A percentile compares a stretch with the other conserved stretches of the same genome.
Evolutionary conservation across 2,888 invertebrate species (phyloP).

Genomic region (Siphlonurus alternatus): DNA sequence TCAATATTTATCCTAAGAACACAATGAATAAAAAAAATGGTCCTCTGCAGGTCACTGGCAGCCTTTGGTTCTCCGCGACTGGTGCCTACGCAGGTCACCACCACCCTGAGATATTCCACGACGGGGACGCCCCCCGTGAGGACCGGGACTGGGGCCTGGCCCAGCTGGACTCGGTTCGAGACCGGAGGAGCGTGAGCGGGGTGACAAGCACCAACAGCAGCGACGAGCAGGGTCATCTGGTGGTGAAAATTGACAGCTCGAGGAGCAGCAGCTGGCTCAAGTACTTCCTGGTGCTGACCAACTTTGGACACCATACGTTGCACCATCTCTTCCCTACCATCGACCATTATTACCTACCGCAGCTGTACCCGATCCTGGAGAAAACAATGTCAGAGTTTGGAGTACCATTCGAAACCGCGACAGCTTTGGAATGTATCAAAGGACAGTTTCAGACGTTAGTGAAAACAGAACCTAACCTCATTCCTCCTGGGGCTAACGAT

Average conservation of each 20-base stretch:
- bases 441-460: slow-evolving; percentile 47
- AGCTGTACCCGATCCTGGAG: slow-evolving; percentile 42
- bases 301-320: slow-evolving; percentile 59
- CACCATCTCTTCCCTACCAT: slow-evolving; percentile 70
- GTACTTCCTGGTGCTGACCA: slow-evolving; percentile 33
- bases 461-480: slow-evolving; percentile 27
- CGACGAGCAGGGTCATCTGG: background rate
- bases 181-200: slow-evolving; percentile 47
- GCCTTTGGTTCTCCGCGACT: slow-evolving; percentile 42
- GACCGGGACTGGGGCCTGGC: slow-evolving; percentile 58
- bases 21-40: no score
- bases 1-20: no score
- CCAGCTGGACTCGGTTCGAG: slow-evolving; percentile 56
- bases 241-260: background rate
- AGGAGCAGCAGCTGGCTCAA: slow-evolving; percentile 27
- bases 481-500: slow-evolving; percentile 11
- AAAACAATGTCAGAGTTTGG: slow-evolving; percentile 48
- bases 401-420: slow-evolving; percentile 24
- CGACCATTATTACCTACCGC: slow-evolving; percentile 53
- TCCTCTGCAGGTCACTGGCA: slow-evolving; percentile 19
- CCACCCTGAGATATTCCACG: slow-evolving; percentile 61
- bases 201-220: slow-evolving; percentile 16
- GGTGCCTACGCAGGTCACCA: slow-evolving; percentile 63
- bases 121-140: slow-evolving; percentile 46
- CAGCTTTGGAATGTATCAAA: slow-evolving; percentile 41